A percentile compares a stretch with the other conserved stretches of the same genome.
phyloP scores from a whole-genome alignment of 1,140 invertebrate genomes.

The Dendroctonus valens region DNA sequence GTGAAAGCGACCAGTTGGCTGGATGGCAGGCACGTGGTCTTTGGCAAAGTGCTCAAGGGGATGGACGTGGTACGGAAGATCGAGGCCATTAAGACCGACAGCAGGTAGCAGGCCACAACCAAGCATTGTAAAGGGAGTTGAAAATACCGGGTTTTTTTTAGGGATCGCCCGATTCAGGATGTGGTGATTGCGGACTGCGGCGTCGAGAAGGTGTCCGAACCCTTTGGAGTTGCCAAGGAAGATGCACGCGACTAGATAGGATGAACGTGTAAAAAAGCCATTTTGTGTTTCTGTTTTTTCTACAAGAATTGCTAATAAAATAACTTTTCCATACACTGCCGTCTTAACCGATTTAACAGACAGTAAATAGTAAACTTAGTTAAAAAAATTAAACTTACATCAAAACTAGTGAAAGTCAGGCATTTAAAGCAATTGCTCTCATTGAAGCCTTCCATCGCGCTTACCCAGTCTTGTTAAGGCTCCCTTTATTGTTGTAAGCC shows the following conservation, averaged over 20 bases:
- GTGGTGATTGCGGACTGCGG: slow-evolving; percentile 76
- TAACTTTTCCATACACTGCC: no score
- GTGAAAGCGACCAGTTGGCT: slow-evolving; percentile 90
- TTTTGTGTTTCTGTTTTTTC: no score
- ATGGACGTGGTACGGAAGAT: slow-evolving; percentile 90
- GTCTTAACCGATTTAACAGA: no score
- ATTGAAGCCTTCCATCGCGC: no score
- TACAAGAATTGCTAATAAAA: no score
- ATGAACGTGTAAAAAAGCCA: no score
- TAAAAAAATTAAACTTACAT: no score
- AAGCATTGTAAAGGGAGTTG: background rate
- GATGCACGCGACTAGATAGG: slow-evolving; percentile 59
- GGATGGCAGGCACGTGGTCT: slow-evolving; percentile 95
- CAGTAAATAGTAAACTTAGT: no score
- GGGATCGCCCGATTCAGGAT: slow-evolving; percentile 77
- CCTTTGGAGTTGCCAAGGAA: slow-evolving; percentile 77
- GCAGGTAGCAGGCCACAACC: slow-evolving; percentile 37
- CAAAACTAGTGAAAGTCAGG: no score
- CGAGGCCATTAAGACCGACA: slow-evolving; percentile 72
- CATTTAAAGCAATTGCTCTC: no score
- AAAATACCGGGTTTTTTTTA: slow-evolving; percentile 2
- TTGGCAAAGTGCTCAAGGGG: slow-evolving; percentile 90
- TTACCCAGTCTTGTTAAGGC: no score
- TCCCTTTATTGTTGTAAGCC: no score
- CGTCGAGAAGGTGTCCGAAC: slow-evolving; percentile 66